Evolutionary conservation across 2,113 vertebrate genomes (phyloP).

Genomic region (Cynopterus brachyotis): DNA sequence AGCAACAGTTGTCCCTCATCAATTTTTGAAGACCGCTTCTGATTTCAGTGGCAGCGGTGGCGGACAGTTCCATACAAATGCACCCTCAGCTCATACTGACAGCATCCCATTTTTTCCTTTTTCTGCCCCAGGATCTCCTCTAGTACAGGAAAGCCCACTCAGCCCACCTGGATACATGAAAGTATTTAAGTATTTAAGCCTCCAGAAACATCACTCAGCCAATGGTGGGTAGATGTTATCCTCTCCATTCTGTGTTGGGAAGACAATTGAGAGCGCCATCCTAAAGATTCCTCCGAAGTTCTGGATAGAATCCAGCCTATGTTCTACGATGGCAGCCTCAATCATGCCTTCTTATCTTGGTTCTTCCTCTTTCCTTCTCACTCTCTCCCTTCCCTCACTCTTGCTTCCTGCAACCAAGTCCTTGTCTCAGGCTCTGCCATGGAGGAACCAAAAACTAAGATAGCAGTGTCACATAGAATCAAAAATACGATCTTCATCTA

Average conservation of each 20-base stretch:
- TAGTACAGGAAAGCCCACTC: not conserved
- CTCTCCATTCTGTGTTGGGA: not conserved
- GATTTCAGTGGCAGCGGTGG: not conserved
- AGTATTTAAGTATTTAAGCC: not conserved
- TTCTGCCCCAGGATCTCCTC: not conserved
- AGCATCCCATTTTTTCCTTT: not conserved
- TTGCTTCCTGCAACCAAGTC: not conserved
- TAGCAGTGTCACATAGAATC: not conserved
- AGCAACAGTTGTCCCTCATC: too few relatives aligned
- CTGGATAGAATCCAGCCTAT: not conserved
- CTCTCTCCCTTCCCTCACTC: not conserved
- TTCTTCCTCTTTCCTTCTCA: not conserved
- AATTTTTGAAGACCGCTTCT: not conserved
- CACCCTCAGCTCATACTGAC: not conserved
- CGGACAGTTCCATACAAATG: not conserved
- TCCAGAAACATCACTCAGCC: not conserved
- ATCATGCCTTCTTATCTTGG: not conserved
- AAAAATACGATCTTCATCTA: not conserved
- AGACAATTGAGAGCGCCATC: not conserved
- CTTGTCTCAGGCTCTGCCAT: not conserved
- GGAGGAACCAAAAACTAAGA: not conserved
- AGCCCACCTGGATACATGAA: not conserved
- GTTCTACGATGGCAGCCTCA: not conserved
- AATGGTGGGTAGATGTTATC: not conserved
- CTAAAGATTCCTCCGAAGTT: not conserved